Percentiles rank a stretch among this genome's conserved stretches.
These are phyloP conservation scores for Calephelis virginiensis DNA, from an alignment of 1,140 invertebrate genomes.

Conservation along the genomic window DNA sequence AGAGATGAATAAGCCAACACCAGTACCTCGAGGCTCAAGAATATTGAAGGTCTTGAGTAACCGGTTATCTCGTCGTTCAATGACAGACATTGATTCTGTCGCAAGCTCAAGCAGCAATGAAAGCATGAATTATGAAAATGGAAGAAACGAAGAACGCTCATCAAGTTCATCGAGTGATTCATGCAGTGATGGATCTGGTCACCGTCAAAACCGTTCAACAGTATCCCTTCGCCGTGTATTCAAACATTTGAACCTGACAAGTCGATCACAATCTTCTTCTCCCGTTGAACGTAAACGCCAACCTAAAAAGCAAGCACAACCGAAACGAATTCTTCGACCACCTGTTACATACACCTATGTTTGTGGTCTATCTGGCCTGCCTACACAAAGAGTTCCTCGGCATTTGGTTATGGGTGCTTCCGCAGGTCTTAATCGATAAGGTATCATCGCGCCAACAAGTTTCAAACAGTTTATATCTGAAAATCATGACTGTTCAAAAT, in stretches of 20 bases:
- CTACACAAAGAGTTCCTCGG: slow-evolving; percentile 86
- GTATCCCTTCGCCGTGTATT: slow-evolving; percentile 84
- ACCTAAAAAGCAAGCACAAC: slow-evolving; percentile 78
- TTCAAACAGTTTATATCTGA: slow-evolving; percentile 37
- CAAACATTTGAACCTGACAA: slow-evolving; percentile 82
- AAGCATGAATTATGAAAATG: slow-evolving; percentile 67
- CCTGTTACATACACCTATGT: slow-evolving; percentile 89
- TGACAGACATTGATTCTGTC: slow-evolving; percentile 79
- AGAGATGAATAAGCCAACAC: slow-evolving; percentile 51
- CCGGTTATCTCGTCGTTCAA: slow-evolving; percentile 75
- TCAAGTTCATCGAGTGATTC: slow-evolving; percentile 81
- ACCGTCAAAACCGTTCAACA: slow-evolving; percentile 81
- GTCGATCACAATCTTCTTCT: slow-evolving; percentile 81
- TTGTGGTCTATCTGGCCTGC: slow-evolving; percentile 86
- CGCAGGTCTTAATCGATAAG: slow-evolving; percentile 64
- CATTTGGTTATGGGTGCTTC: slow-evolving; percentile 59
- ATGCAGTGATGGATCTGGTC: slow-evolving; percentile 78
- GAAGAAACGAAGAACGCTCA: slow-evolving; percentile 55
- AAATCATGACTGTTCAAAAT: slow-evolving; percentile 66
- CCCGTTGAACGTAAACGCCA: slow-evolving; percentile 72
- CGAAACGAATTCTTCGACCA: slow-evolving; percentile 81
- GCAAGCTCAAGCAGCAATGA: slow-evolving; percentile 79
- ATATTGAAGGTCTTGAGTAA: slow-evolving; percentile 81
- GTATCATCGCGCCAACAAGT: slow-evolving; percentile 20
- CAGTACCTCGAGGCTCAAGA: slow-evolving; percentile 77